Conservation (phyloP, 2,797 vertebrate species). For the Acestrorhynchus altus region DNA sequence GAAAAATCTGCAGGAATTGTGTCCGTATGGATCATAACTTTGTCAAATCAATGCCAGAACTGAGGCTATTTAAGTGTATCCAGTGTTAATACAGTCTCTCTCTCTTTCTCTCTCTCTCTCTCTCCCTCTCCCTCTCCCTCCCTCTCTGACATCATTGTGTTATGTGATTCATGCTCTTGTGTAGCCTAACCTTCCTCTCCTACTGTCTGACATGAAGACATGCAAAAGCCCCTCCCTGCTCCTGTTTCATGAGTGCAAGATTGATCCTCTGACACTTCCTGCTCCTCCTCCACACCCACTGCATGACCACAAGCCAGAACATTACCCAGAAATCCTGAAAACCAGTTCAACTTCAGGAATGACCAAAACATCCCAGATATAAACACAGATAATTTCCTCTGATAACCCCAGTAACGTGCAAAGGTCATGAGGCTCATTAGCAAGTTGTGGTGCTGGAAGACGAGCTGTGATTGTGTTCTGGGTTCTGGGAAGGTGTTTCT, state of each 20-base stretch:
- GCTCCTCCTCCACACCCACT: constrained; percentile 12
- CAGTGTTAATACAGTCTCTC: not conserved
- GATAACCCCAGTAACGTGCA: not conserved
- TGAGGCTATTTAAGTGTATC: no score
- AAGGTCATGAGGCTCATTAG: not conserved
- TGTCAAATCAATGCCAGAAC: no score
- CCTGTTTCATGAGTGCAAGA: not conserved
- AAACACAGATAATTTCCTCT: not conserved
- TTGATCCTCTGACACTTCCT: constrained; percentile 5
- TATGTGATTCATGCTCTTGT: not conserved
- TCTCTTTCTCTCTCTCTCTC: not conserved
- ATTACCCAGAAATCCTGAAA: not conserved
- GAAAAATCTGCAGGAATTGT: no score
- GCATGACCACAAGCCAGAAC: not conserved
- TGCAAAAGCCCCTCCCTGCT: not conserved
- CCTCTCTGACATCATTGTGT: not conserved
- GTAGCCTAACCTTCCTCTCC: no score
- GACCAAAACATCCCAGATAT: not conserved
- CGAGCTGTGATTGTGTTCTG: not conserved
- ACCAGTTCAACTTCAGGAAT: constrained; percentile 12
- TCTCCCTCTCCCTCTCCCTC: not conserved
- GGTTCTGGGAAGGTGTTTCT: not conserved
- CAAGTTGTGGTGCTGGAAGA: not conserved
- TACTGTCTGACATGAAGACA: no score
- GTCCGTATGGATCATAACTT: no score